phyloP scores from a whole-genome alignment of 1,140 invertebrate species.

The Euura lappo region DNA sequence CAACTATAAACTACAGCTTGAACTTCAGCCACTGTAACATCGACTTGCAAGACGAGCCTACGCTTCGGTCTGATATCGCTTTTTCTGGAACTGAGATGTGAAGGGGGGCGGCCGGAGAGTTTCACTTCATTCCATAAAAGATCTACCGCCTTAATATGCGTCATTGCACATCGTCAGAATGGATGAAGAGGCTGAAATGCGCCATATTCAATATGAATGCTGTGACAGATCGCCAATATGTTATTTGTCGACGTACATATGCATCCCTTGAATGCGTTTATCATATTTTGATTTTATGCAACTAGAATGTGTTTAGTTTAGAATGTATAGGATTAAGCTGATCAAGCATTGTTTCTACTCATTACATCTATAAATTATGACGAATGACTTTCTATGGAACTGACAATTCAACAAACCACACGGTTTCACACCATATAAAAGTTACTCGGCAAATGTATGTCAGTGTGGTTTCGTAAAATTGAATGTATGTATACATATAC shows the following conservation, averaged over 20 bases:
- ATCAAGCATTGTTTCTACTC: too few relatives aligned
- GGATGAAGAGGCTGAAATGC: background rate
- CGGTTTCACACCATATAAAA: background rate
- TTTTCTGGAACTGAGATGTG: background rate
- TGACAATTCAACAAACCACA: too few relatives aligned
- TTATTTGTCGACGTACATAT: too few relatives aligned
- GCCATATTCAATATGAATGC: background rate
- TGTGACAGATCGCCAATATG: background rate
- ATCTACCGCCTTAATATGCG: background rate
- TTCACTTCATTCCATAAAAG: background rate
- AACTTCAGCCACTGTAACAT: background rate
- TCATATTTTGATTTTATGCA: too few relatives aligned
- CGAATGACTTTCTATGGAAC: too few relatives aligned
- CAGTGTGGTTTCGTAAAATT: background rate
- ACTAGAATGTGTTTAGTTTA: too few relatives aligned
- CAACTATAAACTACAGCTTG: background rate
- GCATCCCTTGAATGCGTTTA: too few relatives aligned
- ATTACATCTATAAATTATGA: too few relatives aligned
- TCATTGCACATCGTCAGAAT: background rate
- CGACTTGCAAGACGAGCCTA: background rate
- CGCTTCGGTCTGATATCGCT: background rate
- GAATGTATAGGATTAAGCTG: too few relatives aligned
- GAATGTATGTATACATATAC: background rate
- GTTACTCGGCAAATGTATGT: background rate
- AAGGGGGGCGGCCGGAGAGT: background rate